Evolutionary conservation across 1,140 invertebrate species (phyloP).

Genomic region (Matsumurasca onukii): DNA sequence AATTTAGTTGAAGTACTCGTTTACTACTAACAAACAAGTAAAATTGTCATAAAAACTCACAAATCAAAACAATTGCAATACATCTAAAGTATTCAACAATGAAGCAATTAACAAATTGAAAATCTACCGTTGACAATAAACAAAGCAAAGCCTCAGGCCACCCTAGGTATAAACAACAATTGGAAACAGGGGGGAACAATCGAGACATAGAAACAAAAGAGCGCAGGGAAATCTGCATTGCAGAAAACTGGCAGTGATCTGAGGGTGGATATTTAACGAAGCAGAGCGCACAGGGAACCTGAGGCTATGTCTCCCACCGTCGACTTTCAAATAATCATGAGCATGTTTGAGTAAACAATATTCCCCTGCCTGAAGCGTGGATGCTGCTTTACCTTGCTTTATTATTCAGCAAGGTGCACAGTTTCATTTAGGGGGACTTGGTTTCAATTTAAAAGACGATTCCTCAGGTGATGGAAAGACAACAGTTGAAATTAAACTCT

Average conservation of each 20-base stretch:
- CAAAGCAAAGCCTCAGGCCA: too few species aligned
- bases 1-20: too few species aligned
- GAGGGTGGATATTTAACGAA: slow-evolving; percentile 23
- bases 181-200: slow-evolving; percentile 8
- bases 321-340: slow-evolving; percentile 14
- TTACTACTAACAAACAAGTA: too few species aligned
- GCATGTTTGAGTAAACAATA: slow-evolving; percentile 18
- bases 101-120: too few species aligned
- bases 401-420: slow-evolving; percentile 8
- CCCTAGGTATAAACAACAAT: too few species aligned
- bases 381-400: too few species aligned
- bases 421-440: neutral
- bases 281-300: neutral
- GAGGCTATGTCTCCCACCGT: neutral
- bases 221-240: slow-evolving; percentile 11
- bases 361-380: neutral
- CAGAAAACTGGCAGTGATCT: neutral
- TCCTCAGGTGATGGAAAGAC: too few species aligned
- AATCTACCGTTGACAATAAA: too few species aligned
- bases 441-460: slow-evolving; percentile 12
- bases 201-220: neutral
- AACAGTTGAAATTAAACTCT: too few species aligned
- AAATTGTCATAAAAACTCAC: too few species aligned
- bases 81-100: too few species aligned
- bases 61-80: too few species aligned